phyloP scores from a whole-genome alignment of 1,140 invertebrate genomes.

The Steinernema feltiae region DNA sequence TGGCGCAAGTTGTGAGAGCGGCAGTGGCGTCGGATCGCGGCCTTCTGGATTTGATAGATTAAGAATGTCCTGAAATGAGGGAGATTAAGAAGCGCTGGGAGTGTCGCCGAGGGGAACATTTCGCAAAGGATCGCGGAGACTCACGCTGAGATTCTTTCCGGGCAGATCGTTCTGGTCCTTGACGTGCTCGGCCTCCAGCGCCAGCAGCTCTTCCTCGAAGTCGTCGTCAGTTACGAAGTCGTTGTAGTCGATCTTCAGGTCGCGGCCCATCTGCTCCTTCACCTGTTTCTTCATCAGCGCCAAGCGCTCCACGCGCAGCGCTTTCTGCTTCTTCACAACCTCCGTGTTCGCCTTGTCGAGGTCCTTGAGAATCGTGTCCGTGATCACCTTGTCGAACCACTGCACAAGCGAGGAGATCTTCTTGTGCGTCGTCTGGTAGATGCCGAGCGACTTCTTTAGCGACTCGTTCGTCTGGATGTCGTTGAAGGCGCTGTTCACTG shows the following conservation, averaged over 20 bases:
- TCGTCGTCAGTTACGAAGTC: conserved; percentile 22
- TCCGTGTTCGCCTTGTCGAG: conserved; percentile 51
- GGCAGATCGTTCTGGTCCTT: conserved; percentile 46
- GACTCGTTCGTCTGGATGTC: conserved; percentile 63
- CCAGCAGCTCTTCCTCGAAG: conserved; percentile 35
- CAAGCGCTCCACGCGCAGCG: conserved; percentile 47
- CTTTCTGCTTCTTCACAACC: conserved; percentile 51
- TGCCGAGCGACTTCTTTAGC: conserved; percentile 62
- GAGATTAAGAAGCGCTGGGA: conserved; percentile 17
- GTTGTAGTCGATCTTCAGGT: conserved; percentile 19
- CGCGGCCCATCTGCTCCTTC: conserved; percentile 21
- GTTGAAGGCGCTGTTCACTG: conserved; percentile 64
- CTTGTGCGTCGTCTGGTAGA: conserved; percentile 62
- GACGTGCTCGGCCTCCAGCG: conserved; percentile 47
- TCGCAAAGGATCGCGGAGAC: conserved; percentile 5
- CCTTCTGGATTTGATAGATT: conserved; percentile 45
- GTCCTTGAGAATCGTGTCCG: conserved; percentile 55
- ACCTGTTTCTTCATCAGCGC: conserved; percentile 50
- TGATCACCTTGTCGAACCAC: conserved; percentile 64
- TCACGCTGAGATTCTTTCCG: conserved; percentile 40
- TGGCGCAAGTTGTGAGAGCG: conserved; percentile 41
- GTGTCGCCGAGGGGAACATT: background rate
- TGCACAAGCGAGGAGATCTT: conserved; percentile 63
- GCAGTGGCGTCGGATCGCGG: conserved; percentile 37
- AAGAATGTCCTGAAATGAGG: conserved; percentile 39